A percentile compares a stretch with the other conserved stretches of the same genome.
Evolutionary conservation across 2,113 vertebrate species (phyloP).

Genomic region (Ciconia maguari): DNA sequence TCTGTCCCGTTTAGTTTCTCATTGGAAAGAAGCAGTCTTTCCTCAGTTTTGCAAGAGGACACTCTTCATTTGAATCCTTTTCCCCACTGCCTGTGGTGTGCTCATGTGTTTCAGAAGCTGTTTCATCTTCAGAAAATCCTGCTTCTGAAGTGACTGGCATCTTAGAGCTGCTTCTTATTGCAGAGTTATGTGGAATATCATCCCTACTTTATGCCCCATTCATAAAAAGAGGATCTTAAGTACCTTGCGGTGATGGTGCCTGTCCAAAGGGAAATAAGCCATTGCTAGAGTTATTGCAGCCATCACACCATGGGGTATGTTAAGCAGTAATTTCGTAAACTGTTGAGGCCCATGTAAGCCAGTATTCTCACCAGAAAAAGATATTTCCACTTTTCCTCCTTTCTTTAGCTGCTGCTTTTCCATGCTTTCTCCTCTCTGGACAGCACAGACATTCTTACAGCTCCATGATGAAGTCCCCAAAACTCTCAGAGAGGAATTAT

Average conservation of each 20-base stretch:
- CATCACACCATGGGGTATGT: neutral
- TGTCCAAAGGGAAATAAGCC: neutral
- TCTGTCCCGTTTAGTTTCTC: neutral
- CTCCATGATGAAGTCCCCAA: neutral
- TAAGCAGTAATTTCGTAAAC: neutral
- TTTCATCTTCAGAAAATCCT: neutral
- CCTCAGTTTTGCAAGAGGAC: neutral
- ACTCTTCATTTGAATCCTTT: neutral
- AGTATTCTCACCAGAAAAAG: neutral
- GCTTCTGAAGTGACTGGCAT: neutral
- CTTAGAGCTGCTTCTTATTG: neutral
- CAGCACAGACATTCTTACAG: neutral
- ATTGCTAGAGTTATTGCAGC: neutral
- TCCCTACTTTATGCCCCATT: neutral
- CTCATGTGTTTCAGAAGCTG: neutral
- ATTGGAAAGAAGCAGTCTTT: neutral
- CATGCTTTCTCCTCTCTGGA: neutral
- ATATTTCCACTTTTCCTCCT: neutral
- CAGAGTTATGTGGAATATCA: neutral
- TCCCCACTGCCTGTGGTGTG: neutral
- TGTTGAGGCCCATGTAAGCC: neutral
- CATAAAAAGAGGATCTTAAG: neutral
- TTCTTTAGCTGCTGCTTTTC: neutral
- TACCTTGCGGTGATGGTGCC: neutral
- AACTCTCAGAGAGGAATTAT: neutral